Conservation (phyloP, 1,140 invertebrate genomes). For the Hestina assimilis region DNA sequence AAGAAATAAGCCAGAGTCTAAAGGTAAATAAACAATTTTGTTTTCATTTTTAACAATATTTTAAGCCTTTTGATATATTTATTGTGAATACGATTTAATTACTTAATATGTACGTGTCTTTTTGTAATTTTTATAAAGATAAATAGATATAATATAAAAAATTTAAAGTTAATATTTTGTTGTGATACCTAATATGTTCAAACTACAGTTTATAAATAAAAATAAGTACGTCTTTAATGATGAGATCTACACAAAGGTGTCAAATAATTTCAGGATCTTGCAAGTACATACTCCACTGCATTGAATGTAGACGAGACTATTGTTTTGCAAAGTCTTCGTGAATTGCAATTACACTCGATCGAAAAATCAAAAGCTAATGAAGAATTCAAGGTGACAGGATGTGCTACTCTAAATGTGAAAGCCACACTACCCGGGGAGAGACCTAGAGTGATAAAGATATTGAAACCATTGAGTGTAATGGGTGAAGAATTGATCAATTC, state of each 20-base stretch:
- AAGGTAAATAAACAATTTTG: too few relatives aligned
- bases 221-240: too few relatives aligned
- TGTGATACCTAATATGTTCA: too few relatives aligned
- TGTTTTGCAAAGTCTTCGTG: conserved; percentile 78
- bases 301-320: conserved; percentile 75
- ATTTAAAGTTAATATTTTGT: too few relatives aligned
- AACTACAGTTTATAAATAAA: too few relatives aligned
- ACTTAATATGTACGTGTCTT: too few relatives aligned
- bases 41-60: too few relatives aligned
- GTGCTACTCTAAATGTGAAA: conserved; percentile 82
- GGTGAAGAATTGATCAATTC: conserved; percentile 79
- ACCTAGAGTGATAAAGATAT: conserved; percentile 64
- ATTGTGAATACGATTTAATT: too few relatives aligned
- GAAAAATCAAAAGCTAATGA: conserved; percentile 79
- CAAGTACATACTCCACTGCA: conserved; percentile 76
- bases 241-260: too few relatives aligned
- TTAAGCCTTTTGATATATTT: too few relatives aligned
- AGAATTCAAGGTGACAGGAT: conserved; percentile 82
- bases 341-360: conserved; percentile 84
- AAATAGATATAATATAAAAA: too few relatives aligned
- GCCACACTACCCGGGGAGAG: conserved; percentile 64
- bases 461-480: conserved; percentile 70
- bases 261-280: conserved; percentile 82
- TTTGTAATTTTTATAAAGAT: too few relatives aligned
- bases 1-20: conserved; percentile 44